phyloP scores from a whole-genome alignment of 2,113 vertebrate species.

The Microcebus jonahi region DNA sequence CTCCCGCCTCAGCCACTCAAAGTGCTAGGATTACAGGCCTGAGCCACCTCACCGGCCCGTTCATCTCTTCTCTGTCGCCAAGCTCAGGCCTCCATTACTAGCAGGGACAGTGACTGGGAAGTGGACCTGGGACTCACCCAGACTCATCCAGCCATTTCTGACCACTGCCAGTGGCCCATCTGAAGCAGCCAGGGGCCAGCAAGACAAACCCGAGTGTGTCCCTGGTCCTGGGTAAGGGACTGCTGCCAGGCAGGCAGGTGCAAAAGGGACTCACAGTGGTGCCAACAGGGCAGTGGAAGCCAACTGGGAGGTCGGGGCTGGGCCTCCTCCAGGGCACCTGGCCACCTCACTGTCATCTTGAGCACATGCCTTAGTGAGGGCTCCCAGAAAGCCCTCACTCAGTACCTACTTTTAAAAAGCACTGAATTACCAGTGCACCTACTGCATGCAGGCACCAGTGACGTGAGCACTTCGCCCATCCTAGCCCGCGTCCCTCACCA shows the following conservation, averaged over 20 bases:
- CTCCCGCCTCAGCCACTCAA: too few species aligned
- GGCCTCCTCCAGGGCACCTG: accelerated
- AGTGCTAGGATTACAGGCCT: too few species aligned
- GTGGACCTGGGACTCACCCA: background rate
- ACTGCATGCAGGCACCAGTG: accelerated
- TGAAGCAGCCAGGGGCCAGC: background rate
- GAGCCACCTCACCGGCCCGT: too few species aligned
- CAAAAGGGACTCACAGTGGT: background rate
- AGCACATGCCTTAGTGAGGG: background rate
- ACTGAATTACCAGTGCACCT: background rate
- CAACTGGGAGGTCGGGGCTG: background rate
- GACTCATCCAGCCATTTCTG: background rate
- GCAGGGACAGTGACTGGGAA: accelerated
- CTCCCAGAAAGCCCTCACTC: background rate
- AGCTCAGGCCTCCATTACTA: background rate
- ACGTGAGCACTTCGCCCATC: accelerated
- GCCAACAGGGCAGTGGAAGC: background rate
- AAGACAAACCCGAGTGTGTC: background rate
- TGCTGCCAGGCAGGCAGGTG: background rate
- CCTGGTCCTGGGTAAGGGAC: background rate
- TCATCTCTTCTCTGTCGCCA: background rate
- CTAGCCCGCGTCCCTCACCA: background rate
- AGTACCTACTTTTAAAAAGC: background rate
- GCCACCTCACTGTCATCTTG: too few species aligned
- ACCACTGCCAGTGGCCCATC: background rate